A percentile compares a stretch with the other conserved stretches of the same genome.
These are phyloP conservation scores for Drosophila eugracilis DNA, from an alignment of 1,140 invertebrate species.

Conservation along the genomic window DNA sequence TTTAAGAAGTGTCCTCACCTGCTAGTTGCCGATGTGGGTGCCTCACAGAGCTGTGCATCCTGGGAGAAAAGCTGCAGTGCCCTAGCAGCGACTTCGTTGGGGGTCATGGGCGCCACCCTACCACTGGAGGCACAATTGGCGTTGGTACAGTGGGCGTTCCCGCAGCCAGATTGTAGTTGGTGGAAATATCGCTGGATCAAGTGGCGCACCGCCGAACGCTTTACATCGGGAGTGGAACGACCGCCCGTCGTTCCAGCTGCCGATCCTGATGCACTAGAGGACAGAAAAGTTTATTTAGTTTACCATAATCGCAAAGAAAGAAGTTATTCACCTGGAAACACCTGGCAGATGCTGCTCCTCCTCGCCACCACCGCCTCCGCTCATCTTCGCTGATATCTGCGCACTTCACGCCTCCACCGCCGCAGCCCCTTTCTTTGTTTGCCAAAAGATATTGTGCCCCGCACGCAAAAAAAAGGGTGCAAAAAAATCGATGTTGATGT, in stretches of 20 bases:
- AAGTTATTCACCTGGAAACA: constrained; percentile 60
- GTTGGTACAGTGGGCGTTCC: constrained; percentile 93
- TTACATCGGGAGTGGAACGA: constrained; percentile 89
- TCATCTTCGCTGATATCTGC: constrained; percentile 53
- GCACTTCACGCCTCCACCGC: constrained; percentile 16
- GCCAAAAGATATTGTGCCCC: constrained; percentile 48
- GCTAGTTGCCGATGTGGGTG: constrained; percentile 17
- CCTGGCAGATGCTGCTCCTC: constrained; percentile 62
- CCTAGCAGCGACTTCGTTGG: constrained; percentile 94
- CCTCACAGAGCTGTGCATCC: constrained; percentile 93
- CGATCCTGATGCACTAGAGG: constrained; percentile 57
- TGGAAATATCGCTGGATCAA: constrained; percentile 97
- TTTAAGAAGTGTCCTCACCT: neutral
- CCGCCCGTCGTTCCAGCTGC: constrained; percentile 32
- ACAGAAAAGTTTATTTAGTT: neutral
- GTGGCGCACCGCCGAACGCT: constrained; percentile 94
- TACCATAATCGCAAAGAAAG: neutral
- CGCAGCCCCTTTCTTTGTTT: constrained; percentile 52
- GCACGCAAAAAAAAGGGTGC: constrained; percentile 66
- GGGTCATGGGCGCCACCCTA: constrained; percentile 91
- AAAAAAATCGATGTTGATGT: constrained; percentile 81
- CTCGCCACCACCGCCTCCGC: constrained; percentile 52
- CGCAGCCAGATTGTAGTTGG: constrained; percentile 95
- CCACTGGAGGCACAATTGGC: constrained; percentile 95
- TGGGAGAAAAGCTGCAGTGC: constrained; percentile 94